Base-by-base conservation (phyloP, 1,140 invertebrate genomes). In the Cepaea nemoralis region DNA sequence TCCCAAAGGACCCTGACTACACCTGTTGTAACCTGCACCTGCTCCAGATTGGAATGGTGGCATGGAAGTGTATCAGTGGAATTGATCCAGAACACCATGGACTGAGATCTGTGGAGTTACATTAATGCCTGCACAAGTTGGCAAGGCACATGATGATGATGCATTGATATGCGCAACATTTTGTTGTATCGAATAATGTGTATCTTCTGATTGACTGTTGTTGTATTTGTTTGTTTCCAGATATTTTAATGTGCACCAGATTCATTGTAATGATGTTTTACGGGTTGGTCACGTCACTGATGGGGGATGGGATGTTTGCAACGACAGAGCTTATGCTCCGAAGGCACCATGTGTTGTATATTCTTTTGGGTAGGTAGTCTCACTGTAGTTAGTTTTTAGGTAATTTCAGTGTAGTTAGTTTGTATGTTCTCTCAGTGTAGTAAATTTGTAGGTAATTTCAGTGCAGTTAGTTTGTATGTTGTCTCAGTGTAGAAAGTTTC, bases 221-320 rank as follows among this genome's bases (percentile, higher is more conserved):
- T 19, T 10, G 8, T 19, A 10, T 45, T 10, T 78, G 27, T 78
- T 14, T 42, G 77, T 42, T 55, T 77, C 0, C 80, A 87, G 86
- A n/a, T 86, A 88, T 80, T 35, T 85, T 1, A 80, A 45, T 31
- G 67, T 76, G n/a, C 69, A 82, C 19, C 85, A 88, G 82, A 27
- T 83, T 22, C n/a, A 82, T 33, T 88, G 87, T 80, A 35, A 80
- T 22, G 66, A 82, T 24, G 48, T 85, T 27, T 48, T 82, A 22
- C 77, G 87, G n/a, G n/a, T 87, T 39, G 87, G 87, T 14, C 80
- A 76, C 19, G 63, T 85, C 33, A 84, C 77, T 5, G 87, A 88
- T 67, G 87, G 87, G 22, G 87, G 87, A 0, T 88, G 87, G 87
- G 86, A 87, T 31, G 79, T 88, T 24, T 88, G 87, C 67, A 77